These are phyloP conservation scores for Zaprionus gabonicus DNA, from an alignment of 1,140 invertebrate genomes.

Conservation along the genomic window DNA sequence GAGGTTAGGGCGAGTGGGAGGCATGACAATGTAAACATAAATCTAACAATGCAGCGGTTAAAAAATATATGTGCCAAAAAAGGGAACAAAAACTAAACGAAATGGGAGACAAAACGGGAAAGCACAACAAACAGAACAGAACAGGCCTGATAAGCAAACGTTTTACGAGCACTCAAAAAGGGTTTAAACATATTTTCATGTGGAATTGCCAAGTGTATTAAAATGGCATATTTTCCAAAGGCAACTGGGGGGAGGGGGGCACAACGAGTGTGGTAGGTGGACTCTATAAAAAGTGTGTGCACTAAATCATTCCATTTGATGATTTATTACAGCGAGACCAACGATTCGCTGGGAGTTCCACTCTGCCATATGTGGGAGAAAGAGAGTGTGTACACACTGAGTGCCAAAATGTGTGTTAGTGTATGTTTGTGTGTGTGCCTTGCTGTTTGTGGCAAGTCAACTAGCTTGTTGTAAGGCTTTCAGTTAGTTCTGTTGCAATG, in stretches of 20 bases:
- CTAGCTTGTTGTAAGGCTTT: conserved; percentile 2
- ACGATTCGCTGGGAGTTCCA: conserved; percentile 18
- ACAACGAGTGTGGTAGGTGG: background rate
- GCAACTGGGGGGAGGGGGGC: background rate
- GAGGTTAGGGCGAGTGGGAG: background rate
- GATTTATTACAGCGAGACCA: conserved; percentile 57
- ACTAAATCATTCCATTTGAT: conserved; percentile 71
- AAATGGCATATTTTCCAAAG: conserved; percentile 37
- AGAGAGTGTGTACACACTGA: background rate
- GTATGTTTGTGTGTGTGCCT: background rate
- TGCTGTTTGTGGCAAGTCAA: conserved; percentile 5
- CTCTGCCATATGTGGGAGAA: background rate
- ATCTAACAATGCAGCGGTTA: conserved; percentile 57
- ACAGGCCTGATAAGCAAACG: conserved; percentile 58
- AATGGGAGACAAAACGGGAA: background rate
- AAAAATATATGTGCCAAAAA: conserved; percentile 34
- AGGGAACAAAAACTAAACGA: conserved; percentile 46
- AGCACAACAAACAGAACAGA: background rate
- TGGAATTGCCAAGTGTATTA: conserved; percentile 54
- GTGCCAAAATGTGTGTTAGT: background rate
- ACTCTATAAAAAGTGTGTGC: conserved; percentile 29
- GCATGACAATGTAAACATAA: conserved; percentile 45
- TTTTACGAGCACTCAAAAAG: conserved; percentile 70
- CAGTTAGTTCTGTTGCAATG: conserved; percentile 7
- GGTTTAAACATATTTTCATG: conserved; percentile 66